Evolutionary conservation across 1,140 invertebrate genomes (phyloP).

Genomic region (Theocolax elegans): DNA sequence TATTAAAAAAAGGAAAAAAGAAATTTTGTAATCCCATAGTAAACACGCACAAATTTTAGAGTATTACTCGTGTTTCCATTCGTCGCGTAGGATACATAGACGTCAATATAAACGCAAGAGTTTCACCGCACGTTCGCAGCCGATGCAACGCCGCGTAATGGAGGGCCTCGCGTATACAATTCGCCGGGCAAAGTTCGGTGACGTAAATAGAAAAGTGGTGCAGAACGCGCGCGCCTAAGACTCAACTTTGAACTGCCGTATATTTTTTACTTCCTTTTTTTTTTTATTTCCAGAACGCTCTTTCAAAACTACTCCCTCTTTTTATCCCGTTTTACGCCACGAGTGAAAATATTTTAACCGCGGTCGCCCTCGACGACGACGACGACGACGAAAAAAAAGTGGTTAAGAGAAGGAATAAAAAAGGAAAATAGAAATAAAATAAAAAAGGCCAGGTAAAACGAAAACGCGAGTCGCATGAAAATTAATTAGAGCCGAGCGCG

Average conservation of each 20-base stretch:
- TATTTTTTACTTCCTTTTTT: slow-evolving; percentile 3
- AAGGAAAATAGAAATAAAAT: no score
- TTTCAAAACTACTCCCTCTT: neutral
- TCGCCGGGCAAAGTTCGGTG: neutral
- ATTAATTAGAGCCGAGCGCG: slow-evolving; percentile 37
- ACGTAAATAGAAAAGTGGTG: slow-evolving; percentile 37
- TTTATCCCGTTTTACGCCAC: no score
- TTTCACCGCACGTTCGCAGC: no score
- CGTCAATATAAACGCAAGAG: no score
- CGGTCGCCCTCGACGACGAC: neutral
- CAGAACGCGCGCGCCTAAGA: neutral
- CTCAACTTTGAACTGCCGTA: slow-evolving; percentile 19
- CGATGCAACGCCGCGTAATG: slow-evolving; percentile 15
- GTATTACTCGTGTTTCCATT: no score
- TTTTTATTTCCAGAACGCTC: no score
- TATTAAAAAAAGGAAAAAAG: no score
- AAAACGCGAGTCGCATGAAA: slow-evolving; percentile 23
- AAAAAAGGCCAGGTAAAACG: neutral
- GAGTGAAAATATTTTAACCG: slow-evolving; percentile 16
- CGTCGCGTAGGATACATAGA: no score
- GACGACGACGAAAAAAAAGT: neutral
- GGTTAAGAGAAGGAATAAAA: neutral
- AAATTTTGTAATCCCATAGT: no score
- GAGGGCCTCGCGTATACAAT: neutral
- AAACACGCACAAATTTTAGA: neutral